Conservation (phyloP, 2,888 invertebrate genomes). For the Trisateles emortualis region DNA sequence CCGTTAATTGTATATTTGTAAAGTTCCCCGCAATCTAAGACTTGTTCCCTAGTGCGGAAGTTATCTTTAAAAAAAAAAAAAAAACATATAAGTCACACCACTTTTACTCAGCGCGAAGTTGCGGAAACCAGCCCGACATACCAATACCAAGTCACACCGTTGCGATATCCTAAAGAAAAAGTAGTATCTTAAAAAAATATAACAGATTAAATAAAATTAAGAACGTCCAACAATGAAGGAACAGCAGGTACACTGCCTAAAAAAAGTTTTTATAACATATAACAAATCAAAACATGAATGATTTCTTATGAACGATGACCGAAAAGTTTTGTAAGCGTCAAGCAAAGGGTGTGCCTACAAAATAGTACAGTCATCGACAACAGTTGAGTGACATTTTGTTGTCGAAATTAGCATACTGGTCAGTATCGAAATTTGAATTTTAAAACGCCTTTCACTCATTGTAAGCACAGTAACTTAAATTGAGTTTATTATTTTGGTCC, state of each 20-base stretch:
- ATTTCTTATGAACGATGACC: constrained; percentile 68
- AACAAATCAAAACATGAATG: constrained; percentile 36
- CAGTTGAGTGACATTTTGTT: constrained; percentile 75
- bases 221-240: constrained; percentile 9
- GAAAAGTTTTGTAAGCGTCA: constrained; percentile 62
- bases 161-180: no score
- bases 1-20: no score
- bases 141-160: no score
- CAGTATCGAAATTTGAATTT: constrained; percentile 74
- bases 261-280: constrained; percentile 30
- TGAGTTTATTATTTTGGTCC: constrained; percentile 9
- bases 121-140: no score
- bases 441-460: constrained; percentile 68
- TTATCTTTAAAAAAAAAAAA: no score
- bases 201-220: no score
- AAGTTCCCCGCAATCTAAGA: no score
- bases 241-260: constrained; percentile 15
- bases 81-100: no score
- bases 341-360: constrained; percentile 74
- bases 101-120: no score
- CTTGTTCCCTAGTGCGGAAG: no score
- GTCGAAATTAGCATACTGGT: constrained; percentile 79
- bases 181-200: no score
- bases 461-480: constrained; percentile 37
- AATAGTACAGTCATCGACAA: constrained; percentile 81